These are phyloP conservation scores for Augochlora pura DNA, from an alignment of 1,140 invertebrate genomes.

Conservation along the genomic window DNA sequence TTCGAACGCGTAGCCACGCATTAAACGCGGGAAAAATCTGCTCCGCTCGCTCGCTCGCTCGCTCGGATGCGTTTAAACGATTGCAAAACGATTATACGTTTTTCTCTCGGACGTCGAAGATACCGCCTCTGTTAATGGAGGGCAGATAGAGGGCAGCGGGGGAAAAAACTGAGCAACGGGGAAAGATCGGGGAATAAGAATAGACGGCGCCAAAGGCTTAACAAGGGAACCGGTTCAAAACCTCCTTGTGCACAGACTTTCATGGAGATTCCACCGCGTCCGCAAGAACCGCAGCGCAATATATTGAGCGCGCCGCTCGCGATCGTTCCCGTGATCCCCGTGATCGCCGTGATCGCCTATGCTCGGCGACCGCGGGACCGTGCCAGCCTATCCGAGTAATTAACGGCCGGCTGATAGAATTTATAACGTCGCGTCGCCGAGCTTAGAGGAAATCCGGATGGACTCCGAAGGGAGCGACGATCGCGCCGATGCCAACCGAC, in stretches of 20 bases:
- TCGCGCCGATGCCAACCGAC: too few relatives aligned
- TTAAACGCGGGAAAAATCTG: constrained; percentile 7
- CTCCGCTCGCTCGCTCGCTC: background rate
- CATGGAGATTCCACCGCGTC: constrained; percentile 14
- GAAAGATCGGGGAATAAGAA: constrained; percentile 47
- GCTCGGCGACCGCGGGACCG: background rate
- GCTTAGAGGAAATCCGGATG: background rate
- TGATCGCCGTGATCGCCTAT: constrained; percentile 6
- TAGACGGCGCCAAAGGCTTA: constrained; percentile 59
- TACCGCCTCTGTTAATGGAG: constrained; percentile 14
- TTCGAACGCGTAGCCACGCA: background rate
- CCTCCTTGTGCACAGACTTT: constrained; percentile 28
- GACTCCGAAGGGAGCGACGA: background rate
- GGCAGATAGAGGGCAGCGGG: constrained; percentile 14
- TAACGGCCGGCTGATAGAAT: background rate
- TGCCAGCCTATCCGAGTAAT: background rate
- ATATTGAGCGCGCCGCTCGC: constrained; percentile 11
- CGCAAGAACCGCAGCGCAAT: constrained; percentile 1
- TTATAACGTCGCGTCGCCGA: background rate
- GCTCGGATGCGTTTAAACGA: constrained; percentile 28
- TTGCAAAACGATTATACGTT: constrained; percentile 26
- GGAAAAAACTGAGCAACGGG: constrained; percentile 39
- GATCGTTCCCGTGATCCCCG: background rate
- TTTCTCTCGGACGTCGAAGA: constrained; percentile 23
- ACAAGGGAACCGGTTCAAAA: constrained; percentile 54